phyloP scores from a whole-genome alignment of 2,888 invertebrate species.

The Lasioglossum vierecki region DNA sequence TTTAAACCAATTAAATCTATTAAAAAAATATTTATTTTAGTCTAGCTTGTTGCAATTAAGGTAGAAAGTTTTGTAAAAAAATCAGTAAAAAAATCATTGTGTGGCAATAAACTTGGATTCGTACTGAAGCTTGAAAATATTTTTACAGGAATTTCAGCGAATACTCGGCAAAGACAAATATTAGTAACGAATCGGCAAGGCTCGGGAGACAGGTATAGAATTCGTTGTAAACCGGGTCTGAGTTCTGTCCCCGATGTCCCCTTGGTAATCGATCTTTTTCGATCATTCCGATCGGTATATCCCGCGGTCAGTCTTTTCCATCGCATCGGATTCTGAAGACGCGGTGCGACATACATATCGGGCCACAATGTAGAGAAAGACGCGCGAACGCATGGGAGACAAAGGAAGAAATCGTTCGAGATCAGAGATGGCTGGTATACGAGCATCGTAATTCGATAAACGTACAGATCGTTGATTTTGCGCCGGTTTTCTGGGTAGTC shows the following conservation, averaged over 20 bases:
- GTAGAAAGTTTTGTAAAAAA: too few species aligned
- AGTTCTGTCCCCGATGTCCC: background rate
- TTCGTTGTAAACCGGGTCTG: constrained; percentile 30
- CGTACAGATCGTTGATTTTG: constrained; percentile 74
- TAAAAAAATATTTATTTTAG: too few species aligned
- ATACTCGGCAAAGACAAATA: background rate
- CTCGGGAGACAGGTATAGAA: constrained; percentile 6
- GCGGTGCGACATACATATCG: constrained; percentile 16
- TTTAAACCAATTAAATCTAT: too few species aligned
- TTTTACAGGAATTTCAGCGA: background rate
- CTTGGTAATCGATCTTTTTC: constrained; percentile 54
- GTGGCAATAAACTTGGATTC: too few species aligned
- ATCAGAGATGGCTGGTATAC: constrained; percentile 30
- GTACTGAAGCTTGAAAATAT: too few species aligned
- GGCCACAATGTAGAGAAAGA: background rate
- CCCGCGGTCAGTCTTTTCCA: constrained; percentile 2
- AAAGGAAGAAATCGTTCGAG: constrained; percentile 38
- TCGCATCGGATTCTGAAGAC: constrained; percentile 10
- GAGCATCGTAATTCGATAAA: constrained; percentile 76
- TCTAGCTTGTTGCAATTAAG: too few species aligned
- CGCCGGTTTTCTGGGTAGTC: constrained; percentile 73
- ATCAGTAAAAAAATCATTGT: too few species aligned
- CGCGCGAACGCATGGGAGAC: background rate
- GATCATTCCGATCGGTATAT: constrained; percentile 44
- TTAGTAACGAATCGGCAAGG: background rate